phyloP scores from a whole-genome alignment of 2,113 vertebrate genomes.

The Phrynosoma platyrhinos region DNA sequence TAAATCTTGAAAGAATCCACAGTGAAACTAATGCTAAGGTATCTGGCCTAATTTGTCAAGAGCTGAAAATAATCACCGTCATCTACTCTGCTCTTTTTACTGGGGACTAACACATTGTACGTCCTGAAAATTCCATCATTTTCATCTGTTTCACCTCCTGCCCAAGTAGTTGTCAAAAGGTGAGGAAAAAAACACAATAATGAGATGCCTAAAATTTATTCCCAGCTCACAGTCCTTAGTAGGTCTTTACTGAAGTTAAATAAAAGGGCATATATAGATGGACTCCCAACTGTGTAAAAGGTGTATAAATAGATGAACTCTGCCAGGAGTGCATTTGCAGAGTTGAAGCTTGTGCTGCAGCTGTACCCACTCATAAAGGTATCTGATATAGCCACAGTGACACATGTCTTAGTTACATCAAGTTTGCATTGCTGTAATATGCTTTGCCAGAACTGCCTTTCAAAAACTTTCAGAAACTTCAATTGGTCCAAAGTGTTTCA shows the following conservation, averaged over 20 bases:
- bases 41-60: slow-evolving; percentile 5
- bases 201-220: slow-evolving; percentile 1
- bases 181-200: neutral
- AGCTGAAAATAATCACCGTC: neutral
- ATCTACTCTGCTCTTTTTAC: neutral
- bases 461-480: too few species aligned
- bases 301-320: too few species aligned
- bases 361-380: too few species aligned
- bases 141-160: neutral
- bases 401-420: too few species aligned
- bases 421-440: too few species aligned
- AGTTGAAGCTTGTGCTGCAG: too few species aligned
- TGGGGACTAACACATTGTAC: neutral
- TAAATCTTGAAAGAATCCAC: neutral
- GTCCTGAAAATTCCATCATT: neutral
- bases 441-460: too few species aligned
- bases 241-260: neutral
- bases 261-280: neutral
- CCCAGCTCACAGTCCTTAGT: neutral
- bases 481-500: too few species aligned
- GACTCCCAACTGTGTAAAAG: too few species aligned
- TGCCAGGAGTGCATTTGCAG: too few species aligned
- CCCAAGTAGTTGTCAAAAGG: neutral
- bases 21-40: neutral
- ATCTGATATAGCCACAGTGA: too few species aligned